Conservation (phyloP, 2,888 invertebrate genomes). For the Anarsia innoxiella region DNA sequence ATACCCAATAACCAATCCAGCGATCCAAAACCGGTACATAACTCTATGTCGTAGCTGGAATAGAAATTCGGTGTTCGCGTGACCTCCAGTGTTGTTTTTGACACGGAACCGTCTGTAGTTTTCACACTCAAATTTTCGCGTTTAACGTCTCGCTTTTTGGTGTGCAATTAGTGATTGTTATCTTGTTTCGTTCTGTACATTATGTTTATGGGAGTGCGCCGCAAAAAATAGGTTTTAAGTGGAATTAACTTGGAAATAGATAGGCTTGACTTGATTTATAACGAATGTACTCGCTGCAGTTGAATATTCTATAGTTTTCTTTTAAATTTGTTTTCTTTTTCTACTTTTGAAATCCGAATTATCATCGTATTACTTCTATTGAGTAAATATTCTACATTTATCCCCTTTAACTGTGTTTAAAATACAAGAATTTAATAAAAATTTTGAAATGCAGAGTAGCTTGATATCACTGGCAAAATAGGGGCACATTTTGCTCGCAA, state of each 20-base stretch:
- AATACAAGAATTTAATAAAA: no score
- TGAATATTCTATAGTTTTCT: no score
- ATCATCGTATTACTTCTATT: no score
- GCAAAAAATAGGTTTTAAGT: slow-evolving; percentile 11
- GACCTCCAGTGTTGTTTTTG: slow-evolving; percentile 46
- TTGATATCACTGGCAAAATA: no score
- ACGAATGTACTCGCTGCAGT: no score
- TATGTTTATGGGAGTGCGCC: slow-evolving; percentile 23
- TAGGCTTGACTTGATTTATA: slow-evolving; percentile 9
- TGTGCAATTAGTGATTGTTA: slow-evolving; percentile 64
- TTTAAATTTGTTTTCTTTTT: no score
- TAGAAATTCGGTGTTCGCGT: slow-evolving; percentile 39
- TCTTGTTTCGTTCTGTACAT: slow-evolving; percentile 42
- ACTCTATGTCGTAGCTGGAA: slow-evolving; percentile 31
- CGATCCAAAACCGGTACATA: no score
- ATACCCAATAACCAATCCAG: no score
- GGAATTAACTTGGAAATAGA: slow-evolving; percentile 7
- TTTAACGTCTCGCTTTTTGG: slow-evolving; percentile 54
- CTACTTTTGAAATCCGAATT: no score
- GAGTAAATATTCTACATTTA: no score
- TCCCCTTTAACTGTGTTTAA: neutral
- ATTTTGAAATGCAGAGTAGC: no score
- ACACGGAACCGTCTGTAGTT: slow-evolving; percentile 58
- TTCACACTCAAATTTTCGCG: slow-evolving; percentile 66
- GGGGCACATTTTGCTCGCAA: no score